Evolutionary conservation across 1,140 invertebrate species (phyloP).

Genomic region (Mizuhopecten yessoensis): DNA sequence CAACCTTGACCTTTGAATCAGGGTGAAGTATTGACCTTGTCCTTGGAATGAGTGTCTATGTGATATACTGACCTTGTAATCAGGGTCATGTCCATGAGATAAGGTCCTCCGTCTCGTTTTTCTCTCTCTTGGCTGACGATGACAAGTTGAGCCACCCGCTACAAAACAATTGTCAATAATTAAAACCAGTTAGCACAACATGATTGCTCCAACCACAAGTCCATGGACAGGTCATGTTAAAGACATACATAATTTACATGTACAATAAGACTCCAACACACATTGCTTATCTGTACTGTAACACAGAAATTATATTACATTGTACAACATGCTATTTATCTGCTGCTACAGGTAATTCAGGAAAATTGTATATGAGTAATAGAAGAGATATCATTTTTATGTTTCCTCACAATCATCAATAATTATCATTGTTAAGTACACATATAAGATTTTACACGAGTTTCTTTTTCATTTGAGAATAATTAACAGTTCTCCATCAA

Average conservation of each 20-base stretch:
- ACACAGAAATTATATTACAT: too few species aligned
- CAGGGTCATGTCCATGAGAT: slow-evolving; percentile 61
- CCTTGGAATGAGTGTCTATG: not conserved
- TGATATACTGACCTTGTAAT: not conserved
- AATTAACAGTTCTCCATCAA: too few species aligned
- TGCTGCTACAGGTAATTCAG: too few species aligned
- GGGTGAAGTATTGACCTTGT: too few species aligned
- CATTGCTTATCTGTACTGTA: not conserved
- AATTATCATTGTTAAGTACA: too few species aligned
- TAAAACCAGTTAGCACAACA: not conserved
- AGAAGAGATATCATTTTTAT: too few species aligned
- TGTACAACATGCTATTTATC: too few species aligned
- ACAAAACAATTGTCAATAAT: slow-evolving; percentile 23
- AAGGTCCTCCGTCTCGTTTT: slow-evolving; percentile 59
- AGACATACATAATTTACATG: not conserved
- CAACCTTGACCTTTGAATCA: not conserved
- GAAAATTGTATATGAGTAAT: too few species aligned
- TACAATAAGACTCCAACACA: not conserved
- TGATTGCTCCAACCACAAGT: not conserved
- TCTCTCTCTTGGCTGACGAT: slow-evolving; percentile 57
- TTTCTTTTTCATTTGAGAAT: too few species aligned
- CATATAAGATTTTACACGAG: too few species aligned
- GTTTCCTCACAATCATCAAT: too few species aligned
- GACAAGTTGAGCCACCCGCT: slow-evolving; percentile 59
- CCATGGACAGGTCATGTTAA: too few species aligned